These are phyloP conservation scores for Ancistrus triradiatus DNA, from an alignment of 2,113 vertebrate species.

Conservation along the genomic window DNA sequence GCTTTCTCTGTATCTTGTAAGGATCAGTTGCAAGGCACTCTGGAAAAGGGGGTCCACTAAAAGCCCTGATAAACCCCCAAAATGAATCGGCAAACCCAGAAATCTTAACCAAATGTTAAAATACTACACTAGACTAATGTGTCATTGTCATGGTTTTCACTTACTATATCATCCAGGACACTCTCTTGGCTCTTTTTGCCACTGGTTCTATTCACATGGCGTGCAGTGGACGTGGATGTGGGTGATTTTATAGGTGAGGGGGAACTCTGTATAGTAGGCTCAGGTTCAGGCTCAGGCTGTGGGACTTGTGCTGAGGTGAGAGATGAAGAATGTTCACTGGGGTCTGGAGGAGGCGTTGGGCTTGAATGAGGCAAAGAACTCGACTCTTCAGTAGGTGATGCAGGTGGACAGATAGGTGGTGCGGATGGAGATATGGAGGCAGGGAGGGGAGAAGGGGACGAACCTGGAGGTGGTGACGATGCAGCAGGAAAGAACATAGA, in stretches of 20 bases:
- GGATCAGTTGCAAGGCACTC: no score
- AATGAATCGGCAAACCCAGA: no score
- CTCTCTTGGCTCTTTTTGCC: slow-evolving; percentile 77
- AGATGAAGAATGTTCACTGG: slow-evolving; percentile 40
- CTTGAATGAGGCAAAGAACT: slow-evolving; percentile 56
- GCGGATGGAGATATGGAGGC: slow-evolving; percentile 39
- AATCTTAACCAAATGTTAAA: no score
- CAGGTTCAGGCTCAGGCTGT: slow-evolving; percentile 9
- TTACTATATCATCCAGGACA: slow-evolving; percentile 80
- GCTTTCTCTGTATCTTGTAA: no score
- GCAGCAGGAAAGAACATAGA: slow-evolving; percentile 35
- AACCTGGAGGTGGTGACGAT: slow-evolving; percentile 43
- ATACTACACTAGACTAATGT: no score
- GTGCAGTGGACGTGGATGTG: slow-evolving; percentile 3
- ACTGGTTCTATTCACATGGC: slow-evolving; percentile 67
- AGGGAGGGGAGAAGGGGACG: slow-evolving; percentile 30
- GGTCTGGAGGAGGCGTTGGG: slow-evolving; percentile 41
- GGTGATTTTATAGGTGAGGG: slow-evolving; percentile 43
- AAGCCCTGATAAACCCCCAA: no score
- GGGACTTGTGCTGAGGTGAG: slow-evolving; percentile 22
- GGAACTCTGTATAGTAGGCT: slow-evolving; percentile 29
- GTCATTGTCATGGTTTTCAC: no score
- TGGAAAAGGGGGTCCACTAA: no score
- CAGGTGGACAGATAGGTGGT: slow-evolving; percentile 43
- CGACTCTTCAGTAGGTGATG: slow-evolving; percentile 38